Percentiles rank a stretch among this genome's conserved stretches.
Conservation (phyloP, 2,888 invertebrate genomes). For the Arge pagana region DNA sequence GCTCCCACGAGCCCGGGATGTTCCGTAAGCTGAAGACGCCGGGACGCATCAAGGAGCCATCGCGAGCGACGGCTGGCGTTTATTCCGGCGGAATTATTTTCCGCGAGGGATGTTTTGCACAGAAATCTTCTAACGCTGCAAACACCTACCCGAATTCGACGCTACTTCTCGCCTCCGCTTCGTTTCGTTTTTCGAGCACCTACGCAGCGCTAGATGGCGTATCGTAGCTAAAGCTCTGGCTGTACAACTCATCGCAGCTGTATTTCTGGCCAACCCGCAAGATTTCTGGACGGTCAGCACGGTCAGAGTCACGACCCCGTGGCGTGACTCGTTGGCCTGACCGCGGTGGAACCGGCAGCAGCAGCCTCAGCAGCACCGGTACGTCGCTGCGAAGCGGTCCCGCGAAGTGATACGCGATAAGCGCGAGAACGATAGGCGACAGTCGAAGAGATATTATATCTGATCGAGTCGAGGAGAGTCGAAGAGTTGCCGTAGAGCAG, state of each 20-base stretch:
- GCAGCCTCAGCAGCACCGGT: neutral
- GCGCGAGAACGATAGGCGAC: constrained; percentile 18
- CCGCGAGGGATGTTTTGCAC: too few species aligned
- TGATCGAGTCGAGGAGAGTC: constrained; percentile 37
- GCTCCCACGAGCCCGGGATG: too few species aligned
- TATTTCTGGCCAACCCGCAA: too few species aligned
- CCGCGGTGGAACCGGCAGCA: neutral
- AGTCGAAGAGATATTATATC: constrained; percentile 34
- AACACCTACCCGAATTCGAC: too few species aligned
- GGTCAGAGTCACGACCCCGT: constrained; percentile 10
- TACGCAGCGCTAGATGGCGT: too few species aligned
- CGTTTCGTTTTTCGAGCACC: too few species aligned
- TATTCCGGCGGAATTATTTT: too few species aligned
- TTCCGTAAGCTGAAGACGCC: neutral
- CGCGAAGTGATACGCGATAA: constrained; percentile 14
- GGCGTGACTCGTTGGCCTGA: constrained; percentile 9
- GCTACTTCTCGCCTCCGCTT: neutral
- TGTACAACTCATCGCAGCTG: too few species aligned
- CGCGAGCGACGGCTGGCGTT: constrained; percentile 15
- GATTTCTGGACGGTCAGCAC: too few species aligned
- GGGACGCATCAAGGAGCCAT: constrained; percentile 7
- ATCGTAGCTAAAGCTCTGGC: too few species aligned
- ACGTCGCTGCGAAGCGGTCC: neutral
- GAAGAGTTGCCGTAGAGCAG: constrained; percentile 31
- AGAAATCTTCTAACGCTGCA: too few species aligned